A percentile compares a stretch with the other conserved stretches of the same genome.
phyloP scores from a whole-genome alignment of 2,888 invertebrate species.

The Platycheirus rosarum region DNA sequence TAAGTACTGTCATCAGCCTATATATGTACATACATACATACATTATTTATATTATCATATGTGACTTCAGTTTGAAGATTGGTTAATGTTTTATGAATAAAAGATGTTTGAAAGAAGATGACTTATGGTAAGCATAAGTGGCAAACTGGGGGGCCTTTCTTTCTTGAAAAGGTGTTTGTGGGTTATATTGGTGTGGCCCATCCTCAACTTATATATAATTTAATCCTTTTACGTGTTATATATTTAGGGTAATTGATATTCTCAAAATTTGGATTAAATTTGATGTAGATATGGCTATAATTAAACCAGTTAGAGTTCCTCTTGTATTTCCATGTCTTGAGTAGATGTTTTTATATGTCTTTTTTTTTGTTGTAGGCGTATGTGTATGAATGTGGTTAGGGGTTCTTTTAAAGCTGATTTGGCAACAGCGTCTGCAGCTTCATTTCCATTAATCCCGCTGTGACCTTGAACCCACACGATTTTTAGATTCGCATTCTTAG shows the following conservation, averaged over 20 bases:
- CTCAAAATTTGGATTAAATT: slow-evolving; percentile 8
- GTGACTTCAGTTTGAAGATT: too few species aligned
- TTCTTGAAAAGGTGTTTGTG: slow-evolving; percentile 29
- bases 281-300: slow-evolving; percentile 18
- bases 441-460: slow-evolving; percentile 20
- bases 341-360: slow-evolving; percentile 17
- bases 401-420: slow-evolving; percentile 34
- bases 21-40: too few species aligned
- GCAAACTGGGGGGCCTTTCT: too few species aligned
- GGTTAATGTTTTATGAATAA: too few species aligned
- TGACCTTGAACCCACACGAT: slow-evolving; percentile 24
- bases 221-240: slow-evolving; percentile 11
- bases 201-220: slow-evolving; percentile 29
- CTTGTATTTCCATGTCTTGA: slow-evolving; percentile 27
- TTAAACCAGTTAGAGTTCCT: slow-evolving; percentile 23
- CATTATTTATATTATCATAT: too few species aligned
- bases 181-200: slow-evolving; percentile 25
- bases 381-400: slow-evolving; percentile 15
- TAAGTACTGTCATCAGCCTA: too few species aligned
- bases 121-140: too few species aligned
- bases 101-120: too few species aligned
- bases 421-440: slow-evolving; percentile 15
- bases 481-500: not conserved
- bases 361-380: too few species aligned
- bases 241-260: not conserved